Evolutionary conservation across 2,113 vertebrate species (phyloP).

Genomic region (Gymnocephalus cernua): DNA sequence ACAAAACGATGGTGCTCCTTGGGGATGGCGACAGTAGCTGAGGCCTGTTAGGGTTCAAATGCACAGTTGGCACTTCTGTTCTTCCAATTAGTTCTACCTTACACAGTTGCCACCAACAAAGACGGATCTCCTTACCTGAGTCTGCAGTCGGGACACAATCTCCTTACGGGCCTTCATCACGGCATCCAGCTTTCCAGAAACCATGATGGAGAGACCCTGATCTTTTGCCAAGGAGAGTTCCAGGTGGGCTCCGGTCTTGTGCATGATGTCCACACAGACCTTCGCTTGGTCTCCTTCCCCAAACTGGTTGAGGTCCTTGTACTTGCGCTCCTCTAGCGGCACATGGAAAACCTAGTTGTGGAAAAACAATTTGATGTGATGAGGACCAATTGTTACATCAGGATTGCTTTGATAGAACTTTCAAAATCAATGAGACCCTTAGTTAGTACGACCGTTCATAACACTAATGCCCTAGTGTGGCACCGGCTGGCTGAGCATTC

Average conservation of each 20-base stretch:
- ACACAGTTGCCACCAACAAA: not conserved
- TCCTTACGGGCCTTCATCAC: slow-evolving; percentile 99
- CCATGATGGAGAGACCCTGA: slow-evolving; percentile 99
- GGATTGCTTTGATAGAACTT: not conserved
- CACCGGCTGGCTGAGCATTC: too few species aligned
- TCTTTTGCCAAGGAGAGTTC: slow-evolving; percentile 99
- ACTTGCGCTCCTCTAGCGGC: slow-evolving; percentile 97
- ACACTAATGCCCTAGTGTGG: too few species aligned
- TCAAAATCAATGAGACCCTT: not conserved
- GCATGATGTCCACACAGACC: slow-evolving; percentile 99
- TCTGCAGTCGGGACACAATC: slow-evolving; percentile 98
- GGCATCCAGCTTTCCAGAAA: slow-evolving; percentile 96
- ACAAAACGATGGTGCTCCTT: slow-evolving; percentile 99
- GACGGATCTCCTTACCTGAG: slow-evolving; percentile 86
- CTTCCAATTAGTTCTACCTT: not conserved
- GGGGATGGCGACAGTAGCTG: slow-evolving; percentile 96
- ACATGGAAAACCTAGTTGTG: slow-evolving; percentile 94
- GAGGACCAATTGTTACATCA: not conserved
- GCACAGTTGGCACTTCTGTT: not conserved
- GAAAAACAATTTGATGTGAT: not conserved
- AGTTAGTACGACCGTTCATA: too few species aligned
- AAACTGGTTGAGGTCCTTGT: slow-evolving; percentile 99
- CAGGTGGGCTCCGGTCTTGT: slow-evolving; percentile 97
- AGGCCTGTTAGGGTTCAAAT: slow-evolving; percentile 85
- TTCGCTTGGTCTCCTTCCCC: slow-evolving; percentile 99